Base-by-base conservation (phyloP, 2,888 invertebrate species). In the Stomorhina lunata region DNA sequence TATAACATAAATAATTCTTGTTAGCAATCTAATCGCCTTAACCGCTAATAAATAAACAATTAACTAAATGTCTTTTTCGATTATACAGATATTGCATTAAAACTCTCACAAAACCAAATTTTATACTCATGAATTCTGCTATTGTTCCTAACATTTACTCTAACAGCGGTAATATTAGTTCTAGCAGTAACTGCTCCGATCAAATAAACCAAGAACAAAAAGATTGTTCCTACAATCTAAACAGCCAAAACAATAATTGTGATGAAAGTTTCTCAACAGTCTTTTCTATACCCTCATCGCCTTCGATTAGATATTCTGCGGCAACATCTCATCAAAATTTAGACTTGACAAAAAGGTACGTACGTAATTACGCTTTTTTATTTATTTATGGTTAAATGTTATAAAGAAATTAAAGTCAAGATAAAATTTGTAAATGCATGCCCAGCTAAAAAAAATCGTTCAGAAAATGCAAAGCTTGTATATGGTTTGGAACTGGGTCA, bases 241-340 rank as follows among this genome's bases (percentile, higher is more conserved):
- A 9, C 32, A 57, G 43, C 15, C 34, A 53, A 55, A 71, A 22
- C 20, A 55, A 65, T 63, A 68, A 61, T 43, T 34, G 34, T 37
- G 32, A 73, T 45, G 66, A 68, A 20, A 79, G 68, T 61, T 68
- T 48, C 43, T 29, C 55, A 73, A 73, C 86, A 86, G 86, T 86
- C 80, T 86, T 85, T 59, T 77, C 73, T 48, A 45, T 79, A 77
- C 79, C 84, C 66, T 83, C 77, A 55, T 65, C 79, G 59, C 48
- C 50, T 45, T 20, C 71, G 22, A 75, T 57, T 40, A 59, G 37
- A 50, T 37, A 50, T 55, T 72, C 73, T 10, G 32, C 63, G 37
- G 6, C 65, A 50, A 29, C 40, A 77, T 27, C 55, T 1, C 29
- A 59, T 27, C 40, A 34, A 50, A 69, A 40, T 71, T 76, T 72